Conservation (phyloP, 2,797 vertebrate species). For the Hyperoplus immaculatus region DNA sequence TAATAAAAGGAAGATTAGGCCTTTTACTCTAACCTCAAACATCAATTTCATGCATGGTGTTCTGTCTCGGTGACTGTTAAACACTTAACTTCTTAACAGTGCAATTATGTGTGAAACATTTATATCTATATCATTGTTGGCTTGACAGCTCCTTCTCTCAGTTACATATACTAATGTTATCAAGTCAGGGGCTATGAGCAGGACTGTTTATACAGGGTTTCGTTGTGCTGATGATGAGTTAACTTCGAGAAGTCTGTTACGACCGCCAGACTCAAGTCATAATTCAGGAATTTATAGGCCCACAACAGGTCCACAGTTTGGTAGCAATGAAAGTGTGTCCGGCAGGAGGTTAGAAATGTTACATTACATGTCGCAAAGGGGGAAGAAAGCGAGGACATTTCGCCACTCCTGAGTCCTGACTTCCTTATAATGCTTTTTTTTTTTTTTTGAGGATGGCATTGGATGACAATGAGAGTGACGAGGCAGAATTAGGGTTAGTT, state of each 20-base stretch:
- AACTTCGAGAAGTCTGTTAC: neutral
- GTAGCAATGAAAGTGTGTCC: neutral
- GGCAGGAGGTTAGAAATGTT: slow-evolving; percentile 6
- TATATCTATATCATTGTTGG: neutral
- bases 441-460: slow-evolving; percentile 53
- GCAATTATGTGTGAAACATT: neutral
- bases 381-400: slow-evolving; percentile 11
- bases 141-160: neutral
- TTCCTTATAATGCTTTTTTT: slow-evolving; percentile 29
- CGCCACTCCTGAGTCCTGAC: slow-evolving; percentile 26
- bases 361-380: neutral
- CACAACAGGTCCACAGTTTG: neutral
- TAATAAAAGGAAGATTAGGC: slow-evolving; percentile 7
- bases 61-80: slow-evolving; percentile 3
- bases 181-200: too few species aligned
- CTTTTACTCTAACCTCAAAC: slow-evolving; percentile 2
- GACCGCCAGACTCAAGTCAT: neutral
- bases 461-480: slow-evolving; percentile 44
- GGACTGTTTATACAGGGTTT: neutral
- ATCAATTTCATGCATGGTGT: neutral
- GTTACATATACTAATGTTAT: too few species aligned
- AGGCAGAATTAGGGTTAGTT: slow-evolving; percentile 53
- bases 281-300: neutral
- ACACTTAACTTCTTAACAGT: neutral
- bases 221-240: neutral